Evolutionary conservation across 2,888 invertebrate species (phyloP).

Genomic region (Iselma pallidipennis): DNA sequence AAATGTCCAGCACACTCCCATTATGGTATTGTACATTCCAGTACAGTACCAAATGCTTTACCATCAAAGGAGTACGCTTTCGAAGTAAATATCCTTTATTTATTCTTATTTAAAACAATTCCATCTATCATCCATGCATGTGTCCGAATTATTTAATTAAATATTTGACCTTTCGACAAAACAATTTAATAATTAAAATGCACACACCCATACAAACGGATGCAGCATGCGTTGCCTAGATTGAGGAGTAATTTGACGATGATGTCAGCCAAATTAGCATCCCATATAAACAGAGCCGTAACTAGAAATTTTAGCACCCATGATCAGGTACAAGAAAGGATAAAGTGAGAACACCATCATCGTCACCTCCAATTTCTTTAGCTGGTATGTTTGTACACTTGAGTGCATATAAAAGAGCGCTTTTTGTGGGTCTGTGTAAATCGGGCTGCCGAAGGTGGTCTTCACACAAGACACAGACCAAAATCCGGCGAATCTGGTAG

Average conservation of each 20-base stretch:
- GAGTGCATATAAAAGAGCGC: too few species aligned
- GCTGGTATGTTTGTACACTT: too few species aligned
- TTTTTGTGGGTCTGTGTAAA: too few species aligned
- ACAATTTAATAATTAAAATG: conserved; percentile 17
- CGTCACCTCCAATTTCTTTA: too few species aligned
- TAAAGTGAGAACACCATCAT: too few species aligned
- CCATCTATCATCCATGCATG: conserved; percentile 11
- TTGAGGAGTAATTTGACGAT: neutral
- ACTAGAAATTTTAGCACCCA: too few species aligned
- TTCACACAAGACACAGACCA: too few species aligned
- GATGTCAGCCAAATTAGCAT: too few species aligned
- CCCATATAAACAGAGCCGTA: too few species aligned
- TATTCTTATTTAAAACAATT: conserved; percentile 15
- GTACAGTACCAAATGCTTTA: conserved; percentile 56
- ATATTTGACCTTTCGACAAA: conserved; percentile 17
- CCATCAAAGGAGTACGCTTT: conserved; percentile 76
- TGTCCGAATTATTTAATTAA: conserved; percentile 20
- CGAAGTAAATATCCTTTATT: conserved; percentile 61
- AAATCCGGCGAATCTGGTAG: too few species aligned
- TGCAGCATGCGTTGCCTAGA: conserved; percentile 20
- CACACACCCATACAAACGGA: neutral
- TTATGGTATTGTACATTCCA: conserved; percentile 56
- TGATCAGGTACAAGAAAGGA: too few species aligned
- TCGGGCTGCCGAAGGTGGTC: too few species aligned
- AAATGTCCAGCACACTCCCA: conserved; percentile 78